Evolutionary conservation across 2,797 vertebrate species (phyloP).

Genomic region (Hydrolagus colliei): DNA sequence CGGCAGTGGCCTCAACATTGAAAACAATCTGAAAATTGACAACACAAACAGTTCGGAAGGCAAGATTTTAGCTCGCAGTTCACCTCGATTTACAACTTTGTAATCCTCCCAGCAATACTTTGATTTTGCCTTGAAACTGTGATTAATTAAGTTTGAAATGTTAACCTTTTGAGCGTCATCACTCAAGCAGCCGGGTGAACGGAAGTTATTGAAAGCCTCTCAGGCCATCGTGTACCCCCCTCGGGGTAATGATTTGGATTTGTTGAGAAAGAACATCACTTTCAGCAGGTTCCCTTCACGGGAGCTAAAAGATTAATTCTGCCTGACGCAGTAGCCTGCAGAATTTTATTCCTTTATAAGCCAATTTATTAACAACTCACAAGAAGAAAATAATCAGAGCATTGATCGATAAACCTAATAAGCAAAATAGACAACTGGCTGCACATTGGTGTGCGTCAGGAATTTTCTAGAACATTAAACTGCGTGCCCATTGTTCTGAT

Average conservation of each 20-base stretch:
- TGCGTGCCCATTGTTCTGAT: not conserved
- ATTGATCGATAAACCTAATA: constrained; percentile 6
- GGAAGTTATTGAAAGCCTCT: not conserved
- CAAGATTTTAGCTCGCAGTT: not conserved
- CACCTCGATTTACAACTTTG: not conserved
- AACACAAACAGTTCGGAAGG: not conserved
- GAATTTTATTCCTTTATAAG: not conserved
- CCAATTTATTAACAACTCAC: constrained; percentile 7
- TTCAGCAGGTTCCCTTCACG: not conserved
- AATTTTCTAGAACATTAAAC: constrained; percentile 23
- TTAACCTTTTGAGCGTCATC: not conserved
- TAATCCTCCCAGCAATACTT: not conserved
- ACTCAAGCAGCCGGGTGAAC: no score
- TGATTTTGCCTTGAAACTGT: not conserved
- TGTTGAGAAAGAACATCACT: not conserved
- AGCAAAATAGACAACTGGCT: not conserved
- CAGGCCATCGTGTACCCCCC: not conserved
- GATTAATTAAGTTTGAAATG: not conserved
- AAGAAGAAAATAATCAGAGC: not conserved
- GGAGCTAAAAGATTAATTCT: not conserved
- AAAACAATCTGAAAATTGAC: not conserved
- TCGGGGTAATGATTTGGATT: not conserved
- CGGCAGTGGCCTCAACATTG: not conserved
- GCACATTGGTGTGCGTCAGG: not conserved
- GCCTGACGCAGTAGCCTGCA: not conserved